A percentile compares a stretch with the other conserved stretches of the same genome.
These are phyloP conservation scores for Pollicipes pollicipes DNA, from an alignment of 1,140 invertebrate genomes.

Conservation along the genomic window DNA sequence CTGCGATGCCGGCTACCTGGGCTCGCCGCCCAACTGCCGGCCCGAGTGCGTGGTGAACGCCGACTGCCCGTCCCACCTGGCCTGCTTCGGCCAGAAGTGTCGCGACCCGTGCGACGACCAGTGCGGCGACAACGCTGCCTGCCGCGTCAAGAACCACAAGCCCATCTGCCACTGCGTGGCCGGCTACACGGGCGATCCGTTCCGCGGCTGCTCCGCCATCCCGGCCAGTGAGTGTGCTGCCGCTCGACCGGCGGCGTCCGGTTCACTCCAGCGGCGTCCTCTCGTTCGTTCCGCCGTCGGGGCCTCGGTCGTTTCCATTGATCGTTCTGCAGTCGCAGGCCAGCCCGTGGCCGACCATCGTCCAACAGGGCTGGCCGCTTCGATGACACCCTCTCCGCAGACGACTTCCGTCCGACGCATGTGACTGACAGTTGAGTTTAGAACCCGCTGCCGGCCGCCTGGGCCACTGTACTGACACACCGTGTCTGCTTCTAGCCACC, in stretches of 20 bases:
- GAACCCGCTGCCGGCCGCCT: no score
- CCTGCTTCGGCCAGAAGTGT: conserved; percentile 58
- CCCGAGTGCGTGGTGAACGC: conserved; percentile 10
- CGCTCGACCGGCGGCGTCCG: no score
- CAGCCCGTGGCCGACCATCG: no score
- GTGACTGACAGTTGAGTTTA: no score
- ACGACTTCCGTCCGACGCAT: no score
- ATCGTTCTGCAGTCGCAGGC: no score
- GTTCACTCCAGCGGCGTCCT: no score
- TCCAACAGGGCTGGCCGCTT: no score
- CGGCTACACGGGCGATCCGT: conserved; percentile 48
- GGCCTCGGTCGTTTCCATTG: no score
- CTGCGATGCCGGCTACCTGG: conserved; percentile 9
- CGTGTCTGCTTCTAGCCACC: conserved; percentile 5
- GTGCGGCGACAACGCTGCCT: conserved; percentile 46
- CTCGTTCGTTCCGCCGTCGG: no score
- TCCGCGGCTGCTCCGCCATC: conserved; percentile 18
- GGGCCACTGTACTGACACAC: background rate
- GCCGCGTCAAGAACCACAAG: conserved; percentile 53
- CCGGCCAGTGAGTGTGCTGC: conserved; percentile 17
- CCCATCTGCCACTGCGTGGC: conserved; percentile 51
- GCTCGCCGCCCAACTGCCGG: conserved; percentile 12
- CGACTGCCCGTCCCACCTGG: conserved; percentile 18
- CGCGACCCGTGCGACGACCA: conserved; percentile 57
- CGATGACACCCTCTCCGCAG: no score